phyloP scores from a whole-genome alignment of 1,140 invertebrate species.

The Caenorhabditis elegans region WBcel235 BX284606.5:13157001-13157500 shows the following conservation, averaged over 20 bases:
- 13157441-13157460: background rate
- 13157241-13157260: background rate
- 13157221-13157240: background rate
- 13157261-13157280: background rate
- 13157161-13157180: no score
- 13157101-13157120: no score
- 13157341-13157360: constrained; percentile 12
- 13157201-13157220: background rate
- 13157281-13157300: constrained; percentile 4
- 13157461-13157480: background rate
- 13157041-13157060: no score
- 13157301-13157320: constrained; percentile 27
- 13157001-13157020: no score
- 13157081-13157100: no score
- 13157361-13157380: background rate
- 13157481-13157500: background rate
- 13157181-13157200: background rate
- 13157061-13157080: no score
- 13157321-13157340: constrained; percentile 14
- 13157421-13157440: no score
- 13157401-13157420: constrained; percentile 24
- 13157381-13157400: background rate
- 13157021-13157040: no score
- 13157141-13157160: no score
- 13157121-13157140: no score